These are phyloP conservation scores for Corella eumyota DNA, from an alignment of 23 tunicate species.

Conservation along the genomic window DNA sequence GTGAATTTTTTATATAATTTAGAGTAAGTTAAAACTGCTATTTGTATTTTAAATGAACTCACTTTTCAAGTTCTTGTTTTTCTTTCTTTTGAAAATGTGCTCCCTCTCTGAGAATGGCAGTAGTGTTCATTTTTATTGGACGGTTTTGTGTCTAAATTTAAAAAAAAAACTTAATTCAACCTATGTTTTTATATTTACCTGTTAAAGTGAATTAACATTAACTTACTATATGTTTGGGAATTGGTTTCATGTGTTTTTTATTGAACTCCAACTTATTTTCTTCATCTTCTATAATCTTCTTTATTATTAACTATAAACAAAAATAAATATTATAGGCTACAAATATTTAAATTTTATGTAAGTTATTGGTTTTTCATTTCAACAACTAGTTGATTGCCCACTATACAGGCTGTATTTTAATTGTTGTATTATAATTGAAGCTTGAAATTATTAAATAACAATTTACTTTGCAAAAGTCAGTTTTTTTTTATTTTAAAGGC, in stretches of 20 bases:
- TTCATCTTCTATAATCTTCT: conserved; percentile 39
- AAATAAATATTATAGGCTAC: neutral
- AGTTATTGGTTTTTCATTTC: too few species aligned
- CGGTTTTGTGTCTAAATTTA: conserved; percentile 16
- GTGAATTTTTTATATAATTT: too few species aligned
- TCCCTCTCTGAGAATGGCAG: conserved; percentile 89
- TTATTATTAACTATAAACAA: conserved; percentile 6
- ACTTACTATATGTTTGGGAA: conserved; percentile 46
- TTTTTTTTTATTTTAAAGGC: too few species aligned
- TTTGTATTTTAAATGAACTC: neutral
- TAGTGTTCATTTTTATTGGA: conserved; percentile 84
- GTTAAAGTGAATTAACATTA: too few species aligned
- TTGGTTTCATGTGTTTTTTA: conserved; percentile 31
- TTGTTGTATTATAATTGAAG: too few species aligned
- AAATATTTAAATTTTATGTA: too few species aligned
- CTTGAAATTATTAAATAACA: neutral
- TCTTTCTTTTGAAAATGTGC: conserved; percentile 73
- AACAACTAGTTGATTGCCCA: too few species aligned
- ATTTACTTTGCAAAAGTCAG: neutral
- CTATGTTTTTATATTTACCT: neutral
- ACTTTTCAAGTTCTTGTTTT: conserved; percentile 60
- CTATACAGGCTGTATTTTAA: too few species aligned
- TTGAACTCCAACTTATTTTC: conserved; percentile 49
- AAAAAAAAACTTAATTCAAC: neutral
- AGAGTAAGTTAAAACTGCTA: too few species aligned